phyloP scores from a whole-genome alignment of 2,797 vertebrate species.

The Vireo griseus region DNA sequence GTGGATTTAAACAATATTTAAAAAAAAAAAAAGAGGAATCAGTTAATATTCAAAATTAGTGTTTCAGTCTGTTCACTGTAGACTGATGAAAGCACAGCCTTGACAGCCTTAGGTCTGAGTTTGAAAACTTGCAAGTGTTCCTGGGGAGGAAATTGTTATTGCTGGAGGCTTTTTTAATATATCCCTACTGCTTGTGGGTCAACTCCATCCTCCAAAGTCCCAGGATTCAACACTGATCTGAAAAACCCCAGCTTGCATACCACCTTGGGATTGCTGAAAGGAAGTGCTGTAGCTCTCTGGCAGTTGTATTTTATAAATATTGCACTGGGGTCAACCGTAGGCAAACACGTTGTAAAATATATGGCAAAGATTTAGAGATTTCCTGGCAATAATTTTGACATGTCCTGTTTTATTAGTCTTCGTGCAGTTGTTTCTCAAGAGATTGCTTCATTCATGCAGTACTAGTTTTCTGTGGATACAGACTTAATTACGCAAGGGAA shows the following conservation, averaged over 20 bases:
- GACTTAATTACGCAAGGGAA: conserved; percentile 19
- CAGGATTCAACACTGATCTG: not conserved
- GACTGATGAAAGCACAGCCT: not conserved
- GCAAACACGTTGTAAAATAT: conserved; percentile 9
- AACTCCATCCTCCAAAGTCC: not conserved
- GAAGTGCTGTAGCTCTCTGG: not conserved
- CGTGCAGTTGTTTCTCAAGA: not conserved
- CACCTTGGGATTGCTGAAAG: not conserved
- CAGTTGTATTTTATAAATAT: not conserved
- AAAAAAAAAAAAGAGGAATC: not conserved
- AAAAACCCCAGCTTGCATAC: not conserved
- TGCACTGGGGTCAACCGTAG: not conserved
- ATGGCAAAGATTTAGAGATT: conserved; percentile 22
- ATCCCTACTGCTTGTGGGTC: not conserved
- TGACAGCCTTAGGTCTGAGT: not conserved
- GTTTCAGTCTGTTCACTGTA: not conserved
- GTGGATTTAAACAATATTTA: not conserved
- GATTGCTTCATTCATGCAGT: conserved; percentile 27
- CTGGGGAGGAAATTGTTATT: not conserved
- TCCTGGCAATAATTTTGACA: conserved; percentile 33
- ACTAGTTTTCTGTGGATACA: conserved; percentile 22
- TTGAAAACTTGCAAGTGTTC: not conserved
- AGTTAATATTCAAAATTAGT: not conserved
- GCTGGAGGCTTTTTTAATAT: no score
- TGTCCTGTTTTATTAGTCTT: conserved; percentile 47